Percentiles rank a stretch among this genome's conserved stretches.
Conservation (phyloP, 2,113 vertebrate species). For the Dipodomys merriami region DNA sequence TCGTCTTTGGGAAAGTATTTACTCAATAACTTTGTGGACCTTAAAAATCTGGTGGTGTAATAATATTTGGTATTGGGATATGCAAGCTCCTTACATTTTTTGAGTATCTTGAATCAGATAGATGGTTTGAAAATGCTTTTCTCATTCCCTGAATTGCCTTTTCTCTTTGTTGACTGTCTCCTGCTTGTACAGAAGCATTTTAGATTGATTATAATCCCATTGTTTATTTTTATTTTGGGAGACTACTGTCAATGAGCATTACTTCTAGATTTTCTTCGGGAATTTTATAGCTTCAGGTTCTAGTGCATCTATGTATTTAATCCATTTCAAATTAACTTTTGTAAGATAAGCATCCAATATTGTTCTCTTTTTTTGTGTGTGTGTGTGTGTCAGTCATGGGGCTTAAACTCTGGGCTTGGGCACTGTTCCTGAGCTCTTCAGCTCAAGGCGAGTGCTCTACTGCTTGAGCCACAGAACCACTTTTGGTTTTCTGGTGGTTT, state of each 20-base stretch:
- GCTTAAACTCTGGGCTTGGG: too few relatives aligned
- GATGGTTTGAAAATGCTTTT: not conserved
- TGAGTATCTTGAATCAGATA: not conserved
- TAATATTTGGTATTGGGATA: not conserved
- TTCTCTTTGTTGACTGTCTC: not conserved
- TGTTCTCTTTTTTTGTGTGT: too few relatives aligned
- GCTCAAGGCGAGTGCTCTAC: too few relatives aligned
- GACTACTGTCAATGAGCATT: not conserved
- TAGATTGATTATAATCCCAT: not conserved
- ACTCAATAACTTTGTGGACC: not conserved
- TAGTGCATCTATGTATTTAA: not conserved
- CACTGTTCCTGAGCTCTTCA: too few relatives aligned
- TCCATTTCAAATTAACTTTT: not conserved
- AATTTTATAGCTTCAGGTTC: not conserved
- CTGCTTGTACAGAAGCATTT: not conserved
- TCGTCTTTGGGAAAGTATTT: not conserved
- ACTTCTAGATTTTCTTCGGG: not conserved
- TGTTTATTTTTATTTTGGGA: not conserved
- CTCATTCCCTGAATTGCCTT: not conserved
- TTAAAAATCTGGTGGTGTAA: not conserved
- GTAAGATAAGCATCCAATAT: not conserved
- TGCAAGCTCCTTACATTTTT: not conserved
- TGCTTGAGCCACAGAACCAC: too few relatives aligned
- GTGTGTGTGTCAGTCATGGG: too few relatives aligned
- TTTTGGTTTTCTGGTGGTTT: too few relatives aligned